These are phyloP conservation scores for Amorpha juglandis DNA, from an alignment of 2,888 invertebrate species.

Conservation along the genomic window DNA sequence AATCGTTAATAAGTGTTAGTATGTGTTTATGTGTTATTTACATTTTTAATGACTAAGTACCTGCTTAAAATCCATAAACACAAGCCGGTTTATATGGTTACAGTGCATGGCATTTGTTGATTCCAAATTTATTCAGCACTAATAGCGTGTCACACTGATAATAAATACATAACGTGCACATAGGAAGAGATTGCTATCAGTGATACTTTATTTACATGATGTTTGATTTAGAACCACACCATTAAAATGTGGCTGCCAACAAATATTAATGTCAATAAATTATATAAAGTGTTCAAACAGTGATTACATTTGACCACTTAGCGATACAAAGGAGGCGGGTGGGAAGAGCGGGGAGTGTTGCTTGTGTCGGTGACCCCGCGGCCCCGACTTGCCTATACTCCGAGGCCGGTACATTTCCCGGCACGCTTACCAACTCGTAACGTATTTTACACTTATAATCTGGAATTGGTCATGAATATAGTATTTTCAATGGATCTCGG, in stretches of 20 bases:
- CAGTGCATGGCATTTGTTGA: background rate
- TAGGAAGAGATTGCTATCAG: background rate
- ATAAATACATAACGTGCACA: too few species aligned
- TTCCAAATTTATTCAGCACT: background rate
- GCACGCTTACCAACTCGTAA: slow-evolving; percentile 15
- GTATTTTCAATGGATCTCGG: background rate
- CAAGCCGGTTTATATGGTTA: background rate
- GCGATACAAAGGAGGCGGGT: slow-evolving; percentile 47
- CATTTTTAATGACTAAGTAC: background rate
- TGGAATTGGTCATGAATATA: slow-evolving; percentile 9
- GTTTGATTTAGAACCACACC: background rate
- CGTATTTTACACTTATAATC: slow-evolving; percentile 25
- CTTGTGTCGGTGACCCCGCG: slow-evolving; percentile 78
- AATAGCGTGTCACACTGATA: too few species aligned
- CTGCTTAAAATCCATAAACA: background rate
- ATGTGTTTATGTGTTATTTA: background rate
- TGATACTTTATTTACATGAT: background rate
- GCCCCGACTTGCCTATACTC: slow-evolving; percentile 61
- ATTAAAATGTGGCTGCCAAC: background rate
- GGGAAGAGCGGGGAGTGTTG: slow-evolving; percentile 48
- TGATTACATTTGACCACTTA: slow-evolving; percentile 47
- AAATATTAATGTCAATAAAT: background rate
- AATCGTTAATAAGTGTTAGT: background rate
- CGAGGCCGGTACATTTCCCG: slow-evolving; percentile 26
- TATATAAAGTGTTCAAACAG: slow-evolving; percentile 2